Evolutionary conservation across 2,888 invertebrate genomes (phyloP).

Genomic region (Julus scanicus): DNA sequence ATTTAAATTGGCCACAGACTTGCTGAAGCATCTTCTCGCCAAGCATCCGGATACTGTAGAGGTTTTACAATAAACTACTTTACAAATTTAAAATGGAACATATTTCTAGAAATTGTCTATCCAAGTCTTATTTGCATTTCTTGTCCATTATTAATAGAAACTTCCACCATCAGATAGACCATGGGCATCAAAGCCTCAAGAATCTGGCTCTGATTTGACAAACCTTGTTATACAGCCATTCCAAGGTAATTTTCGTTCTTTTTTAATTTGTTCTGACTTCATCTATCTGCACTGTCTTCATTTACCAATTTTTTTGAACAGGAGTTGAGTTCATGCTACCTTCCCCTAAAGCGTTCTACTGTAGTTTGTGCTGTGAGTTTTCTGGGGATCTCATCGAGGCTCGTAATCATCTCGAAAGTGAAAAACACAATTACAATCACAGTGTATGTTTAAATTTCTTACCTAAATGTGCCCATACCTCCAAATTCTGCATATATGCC

Average conservation of each 20-base stretch:
- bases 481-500: not conserved
- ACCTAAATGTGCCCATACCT: not conserved
- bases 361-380: conserved; percentile 63
- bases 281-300: not conserved
- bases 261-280: not conserved
- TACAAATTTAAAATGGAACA: too few species aligned
- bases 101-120: too few species aligned
- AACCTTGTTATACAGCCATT: conserved; percentile 28
- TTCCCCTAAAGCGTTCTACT: conserved; percentile 62
- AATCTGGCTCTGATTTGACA: not conserved
- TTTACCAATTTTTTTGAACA: conserved; percentile 57
- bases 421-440: conserved; percentile 63
- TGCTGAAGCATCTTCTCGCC: conserved; percentile 60
- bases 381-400: conserved; percentile 63
- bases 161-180: conserved; percentile 43
- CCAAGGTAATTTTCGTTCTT: conserved; percentile 34
- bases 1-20: conserved; percentile 57
- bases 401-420: conserved; percentile 63
- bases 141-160: not conserved
- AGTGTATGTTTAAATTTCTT: conserved; percentile 60
- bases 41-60: conserved; percentile 51
- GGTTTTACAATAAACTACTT: not conserved
- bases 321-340: conserved; percentile 64
- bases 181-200: conserved; percentile 34
- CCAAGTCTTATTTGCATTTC: not conserved